Conservation (phyloP, 2,888 invertebrate species). For the Andrena hattorfiana region DNA sequence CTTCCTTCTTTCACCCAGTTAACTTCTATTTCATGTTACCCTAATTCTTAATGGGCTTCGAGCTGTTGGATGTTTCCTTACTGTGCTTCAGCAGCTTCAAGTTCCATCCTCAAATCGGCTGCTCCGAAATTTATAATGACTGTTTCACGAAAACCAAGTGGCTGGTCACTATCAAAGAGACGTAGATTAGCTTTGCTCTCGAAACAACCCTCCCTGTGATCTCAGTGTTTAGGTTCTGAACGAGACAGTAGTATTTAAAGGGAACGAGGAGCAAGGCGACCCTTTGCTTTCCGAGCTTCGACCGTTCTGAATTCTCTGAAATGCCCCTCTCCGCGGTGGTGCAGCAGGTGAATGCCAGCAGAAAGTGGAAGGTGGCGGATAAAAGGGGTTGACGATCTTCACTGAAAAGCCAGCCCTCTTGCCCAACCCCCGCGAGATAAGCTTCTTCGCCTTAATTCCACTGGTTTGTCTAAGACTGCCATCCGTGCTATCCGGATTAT, state of each 20-base stretch:
- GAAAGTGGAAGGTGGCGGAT: slow-evolving; percentile 56
- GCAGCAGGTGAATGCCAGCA: slow-evolving; percentile 56
- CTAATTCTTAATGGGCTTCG: no score
- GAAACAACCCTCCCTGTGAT: slow-evolving; percentile 12
- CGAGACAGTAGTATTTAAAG: slow-evolving; percentile 38
- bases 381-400: slow-evolving; percentile 64
- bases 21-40: no score
- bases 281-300: slow-evolving; percentile 44
- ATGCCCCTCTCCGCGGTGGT: slow-evolving; percentile 42
- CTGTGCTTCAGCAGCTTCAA: neutral
- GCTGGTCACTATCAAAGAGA: neutral
- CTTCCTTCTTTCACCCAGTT: no score
- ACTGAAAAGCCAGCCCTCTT: slow-evolving; percentile 49
- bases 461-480: slow-evolving; percentile 61
- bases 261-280: slow-evolving; percentile 49
- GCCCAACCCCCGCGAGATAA: slow-evolving; percentile 50
- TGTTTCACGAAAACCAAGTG: neutral
- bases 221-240: slow-evolving; percentile 33
- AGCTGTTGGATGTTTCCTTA: neutral
- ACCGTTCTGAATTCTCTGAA: slow-evolving; percentile 55
- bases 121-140: neutral
- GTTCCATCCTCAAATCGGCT: neutral
- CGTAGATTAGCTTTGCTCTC: slow-evolving; percentile 39
- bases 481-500: slow-evolving; percentile 57
- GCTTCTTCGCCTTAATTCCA: slow-evolving; percentile 64